Conservation (phyloP, 2,113 vertebrate species). For the Eleginops maclovinus region DNA sequence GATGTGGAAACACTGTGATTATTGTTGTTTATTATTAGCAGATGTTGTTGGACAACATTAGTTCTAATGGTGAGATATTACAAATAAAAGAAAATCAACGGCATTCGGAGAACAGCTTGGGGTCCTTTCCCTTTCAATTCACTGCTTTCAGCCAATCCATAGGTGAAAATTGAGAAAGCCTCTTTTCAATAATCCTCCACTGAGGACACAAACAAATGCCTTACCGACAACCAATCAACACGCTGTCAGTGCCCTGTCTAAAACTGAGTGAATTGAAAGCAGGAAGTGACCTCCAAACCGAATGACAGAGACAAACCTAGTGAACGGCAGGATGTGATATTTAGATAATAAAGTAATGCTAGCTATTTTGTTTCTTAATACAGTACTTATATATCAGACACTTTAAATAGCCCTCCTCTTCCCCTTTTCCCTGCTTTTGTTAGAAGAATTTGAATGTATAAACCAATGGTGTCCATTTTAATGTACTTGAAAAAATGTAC, state of each 20-base stretch:
- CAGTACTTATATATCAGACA: conserved; percentile 78
- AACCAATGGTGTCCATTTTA: conserved; percentile 75
- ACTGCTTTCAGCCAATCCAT: conserved; percentile 22
- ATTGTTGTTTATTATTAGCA: conserved; percentile 65
- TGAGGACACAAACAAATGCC: conserved; percentile 59
- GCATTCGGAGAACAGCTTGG: conserved; percentile 31
- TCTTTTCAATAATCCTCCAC: conserved; percentile 36
- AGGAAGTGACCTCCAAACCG: conserved; percentile 50
- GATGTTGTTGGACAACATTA: conserved; percentile 73
- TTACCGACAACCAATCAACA: conserved; percentile 46
- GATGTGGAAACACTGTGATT: conserved; percentile 82
- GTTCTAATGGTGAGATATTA: conserved; percentile 58
- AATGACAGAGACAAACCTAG: conserved; percentile 29
- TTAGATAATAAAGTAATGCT: conserved; percentile 74
- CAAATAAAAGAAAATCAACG: conserved; percentile 13
- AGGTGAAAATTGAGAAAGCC: conserved; percentile 25
- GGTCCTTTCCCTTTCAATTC: conserved; percentile 73
- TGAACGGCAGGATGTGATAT: conserved; percentile 58
- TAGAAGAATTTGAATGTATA: conserved; percentile 83
- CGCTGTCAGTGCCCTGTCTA: conserved; percentile 20
- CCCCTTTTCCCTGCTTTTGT: conserved; percentile 64
- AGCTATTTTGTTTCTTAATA: conserved; percentile 74
- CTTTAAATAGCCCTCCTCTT: conserved; percentile 74
- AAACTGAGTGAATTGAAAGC: conserved; percentile 61
- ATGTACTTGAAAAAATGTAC: conserved; percentile 74